phyloP scores from a whole-genome alignment of 2,888 invertebrate genomes.

The Mimachlamys varia region DNA sequence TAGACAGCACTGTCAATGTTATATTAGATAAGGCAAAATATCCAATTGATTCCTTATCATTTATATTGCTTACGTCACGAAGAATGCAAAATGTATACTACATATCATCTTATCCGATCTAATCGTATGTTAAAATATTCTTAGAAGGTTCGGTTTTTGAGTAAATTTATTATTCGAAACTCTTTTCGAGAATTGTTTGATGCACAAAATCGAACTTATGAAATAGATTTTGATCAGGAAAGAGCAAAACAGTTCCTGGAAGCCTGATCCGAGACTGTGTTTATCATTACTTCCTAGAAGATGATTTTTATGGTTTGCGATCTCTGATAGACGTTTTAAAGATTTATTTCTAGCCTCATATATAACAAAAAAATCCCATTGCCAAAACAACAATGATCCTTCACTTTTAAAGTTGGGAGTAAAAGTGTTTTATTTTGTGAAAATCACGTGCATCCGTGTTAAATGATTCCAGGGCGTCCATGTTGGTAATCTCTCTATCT shows the following conservation, averaged over 20 bases:
- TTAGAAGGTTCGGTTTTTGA: too few relatives aligned
- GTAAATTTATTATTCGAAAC: too few relatives aligned
- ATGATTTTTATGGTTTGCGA: not conserved
- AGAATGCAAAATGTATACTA: too few relatives aligned
- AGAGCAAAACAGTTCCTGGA: not conserved
- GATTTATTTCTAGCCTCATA: not conserved
- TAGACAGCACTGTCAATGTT: too few relatives aligned
- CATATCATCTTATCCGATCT: too few relatives aligned
- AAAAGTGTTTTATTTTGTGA: conserved; percentile 19
- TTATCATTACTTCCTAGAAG: not conserved
- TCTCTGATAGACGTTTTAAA: not conserved
- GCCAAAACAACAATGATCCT: conserved; percentile 18
- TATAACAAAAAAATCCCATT: not conserved
- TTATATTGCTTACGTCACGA: too few relatives aligned
- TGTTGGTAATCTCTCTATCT: not conserved
- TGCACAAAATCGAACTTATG: too few relatives aligned
- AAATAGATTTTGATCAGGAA: too few relatives aligned
- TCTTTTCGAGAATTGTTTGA: too few relatives aligned
- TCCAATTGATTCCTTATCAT: too few relatives aligned
- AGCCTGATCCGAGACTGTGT: not conserved
- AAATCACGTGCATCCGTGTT: conserved; percentile 26
- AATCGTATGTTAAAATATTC: too few relatives aligned
- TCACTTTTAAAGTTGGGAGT: not conserved
- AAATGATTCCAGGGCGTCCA: not conserved
- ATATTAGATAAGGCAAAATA: too few relatives aligned